Percentiles rank a stretch among this genome's conserved stretches.
phyloP scores from a whole-genome alignment of 2,888 invertebrate genomes.

The Dynastes hyllus region DNA sequence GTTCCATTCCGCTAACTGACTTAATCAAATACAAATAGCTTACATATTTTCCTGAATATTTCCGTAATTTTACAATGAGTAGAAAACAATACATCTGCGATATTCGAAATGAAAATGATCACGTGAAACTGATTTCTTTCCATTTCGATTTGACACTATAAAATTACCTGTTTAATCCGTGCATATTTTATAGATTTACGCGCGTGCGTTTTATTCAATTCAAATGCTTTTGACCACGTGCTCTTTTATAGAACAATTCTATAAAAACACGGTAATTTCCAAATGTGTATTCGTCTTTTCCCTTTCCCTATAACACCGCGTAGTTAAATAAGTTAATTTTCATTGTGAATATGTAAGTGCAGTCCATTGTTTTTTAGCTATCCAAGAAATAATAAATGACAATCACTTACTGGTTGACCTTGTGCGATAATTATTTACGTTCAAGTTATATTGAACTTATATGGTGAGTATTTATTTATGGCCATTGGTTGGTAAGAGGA shows the following conservation, averaged over 20 bases:
- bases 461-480: background rate
- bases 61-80: background rate
- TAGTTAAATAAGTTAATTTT: constrained; percentile 7
- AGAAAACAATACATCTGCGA: background rate
- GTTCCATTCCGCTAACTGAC: background rate
- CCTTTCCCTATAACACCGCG: background rate
- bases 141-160: background rate
- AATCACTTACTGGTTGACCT: constrained; percentile 23
- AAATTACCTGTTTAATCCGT: background rate
- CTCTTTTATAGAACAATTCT: background rate
- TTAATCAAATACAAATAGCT: background rate
- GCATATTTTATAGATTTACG: background rate
- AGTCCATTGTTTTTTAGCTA: constrained; percentile 8
- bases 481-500: background rate
- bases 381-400: background rate
- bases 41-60: background rate
- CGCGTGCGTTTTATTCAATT: constrained; percentile 5
- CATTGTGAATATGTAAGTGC: constrained; percentile 4
- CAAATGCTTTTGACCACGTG: background rate
- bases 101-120: background rate
- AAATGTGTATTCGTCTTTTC: background rate
- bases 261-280: background rate
- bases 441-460: background rate
- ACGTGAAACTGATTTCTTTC: background rate
- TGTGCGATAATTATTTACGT: constrained; percentile 8